phyloP scores from a whole-genome alignment of 1,140 invertebrate genomes.

The Trichonephila clavipes region DNA sequence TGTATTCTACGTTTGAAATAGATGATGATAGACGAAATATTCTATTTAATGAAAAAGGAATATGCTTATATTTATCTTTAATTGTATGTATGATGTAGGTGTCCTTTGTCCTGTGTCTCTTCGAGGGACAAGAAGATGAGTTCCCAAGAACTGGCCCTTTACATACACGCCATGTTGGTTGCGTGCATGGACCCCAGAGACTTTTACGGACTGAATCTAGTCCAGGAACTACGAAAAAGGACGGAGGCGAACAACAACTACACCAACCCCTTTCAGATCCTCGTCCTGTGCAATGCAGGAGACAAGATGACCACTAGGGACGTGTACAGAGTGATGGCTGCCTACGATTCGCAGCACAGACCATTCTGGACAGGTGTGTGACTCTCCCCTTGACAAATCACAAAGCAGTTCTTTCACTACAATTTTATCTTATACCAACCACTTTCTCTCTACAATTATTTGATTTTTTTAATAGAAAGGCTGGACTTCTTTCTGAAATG shows the following conservation, averaged over 20 bases:
- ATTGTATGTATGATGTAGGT: too few relatives aligned
- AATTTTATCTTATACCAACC: too few relatives aligned
- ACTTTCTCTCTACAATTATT: too few relatives aligned
- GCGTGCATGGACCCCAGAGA: constrained; percentile 19
- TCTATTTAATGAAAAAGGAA: too few relatives aligned
- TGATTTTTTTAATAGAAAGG: too few relatives aligned
- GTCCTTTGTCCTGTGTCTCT: background rate
- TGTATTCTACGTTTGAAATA: too few relatives aligned
- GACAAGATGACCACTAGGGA: background rate
- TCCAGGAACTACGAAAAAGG: background rate
- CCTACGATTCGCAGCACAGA: background rate
- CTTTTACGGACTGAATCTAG: constrained; percentile 30
- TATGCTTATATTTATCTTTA: too few relatives aligned
- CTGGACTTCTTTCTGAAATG: too few relatives aligned
- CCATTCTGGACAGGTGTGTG: constrained; percentile 40
- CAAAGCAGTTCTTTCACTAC: too few relatives aligned
- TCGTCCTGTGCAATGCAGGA: constrained; percentile 23
- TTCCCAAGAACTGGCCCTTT: background rate
- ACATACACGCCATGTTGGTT: background rate
- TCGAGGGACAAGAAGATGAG: background rate
- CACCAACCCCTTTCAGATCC: background rate
- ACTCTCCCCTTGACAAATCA: background rate
- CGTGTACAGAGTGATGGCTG: background rate
- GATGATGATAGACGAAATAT: too few relatives aligned
- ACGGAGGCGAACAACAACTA: background rate